phyloP scores from a whole-genome alignment of 2,797 vertebrate species.

The Apodemus agrarius region DNA sequence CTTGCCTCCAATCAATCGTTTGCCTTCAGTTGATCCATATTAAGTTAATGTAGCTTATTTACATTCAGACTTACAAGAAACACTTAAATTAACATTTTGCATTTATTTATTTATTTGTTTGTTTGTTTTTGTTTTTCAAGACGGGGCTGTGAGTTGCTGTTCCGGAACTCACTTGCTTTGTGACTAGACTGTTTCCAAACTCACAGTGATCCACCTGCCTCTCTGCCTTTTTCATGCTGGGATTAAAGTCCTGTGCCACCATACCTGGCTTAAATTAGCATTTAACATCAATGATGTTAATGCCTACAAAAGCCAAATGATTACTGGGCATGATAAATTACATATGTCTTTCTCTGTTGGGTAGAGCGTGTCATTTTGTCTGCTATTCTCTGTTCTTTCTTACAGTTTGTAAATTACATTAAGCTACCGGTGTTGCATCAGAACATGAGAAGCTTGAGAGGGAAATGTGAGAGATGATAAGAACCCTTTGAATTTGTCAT shows the following conservation, averaged over 20 bases:
- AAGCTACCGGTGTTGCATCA: not conserved
- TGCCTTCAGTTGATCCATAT: not conserved
- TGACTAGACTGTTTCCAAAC: not conserved
- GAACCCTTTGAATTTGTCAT: not conserved
- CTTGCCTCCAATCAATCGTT: not conserved
- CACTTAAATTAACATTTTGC: not conserved
- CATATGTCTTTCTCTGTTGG: not conserved
- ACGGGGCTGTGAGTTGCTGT: not conserved
- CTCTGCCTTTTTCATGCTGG: not conserved
- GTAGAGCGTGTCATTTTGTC: not conserved
- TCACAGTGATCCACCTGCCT: not conserved
- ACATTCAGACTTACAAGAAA: not conserved
- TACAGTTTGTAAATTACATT: not conserved
- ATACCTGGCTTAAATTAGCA: not conserved
- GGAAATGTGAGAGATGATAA: slow-evolving; percentile 37
- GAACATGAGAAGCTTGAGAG: not conserved
- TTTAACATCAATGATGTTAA: not conserved
- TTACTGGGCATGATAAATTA: not conserved
- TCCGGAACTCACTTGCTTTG: not conserved
- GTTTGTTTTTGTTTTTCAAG: not conserved
- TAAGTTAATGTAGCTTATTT: not conserved
- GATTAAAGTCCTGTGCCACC: not conserved
- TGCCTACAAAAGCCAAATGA: slow-evolving; percentile 9
- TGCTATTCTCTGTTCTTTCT: not conserved
- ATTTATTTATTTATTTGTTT: not conserved